Conservation (phyloP, 2,888 invertebrate species). For the Cinara cedri region DNA sequence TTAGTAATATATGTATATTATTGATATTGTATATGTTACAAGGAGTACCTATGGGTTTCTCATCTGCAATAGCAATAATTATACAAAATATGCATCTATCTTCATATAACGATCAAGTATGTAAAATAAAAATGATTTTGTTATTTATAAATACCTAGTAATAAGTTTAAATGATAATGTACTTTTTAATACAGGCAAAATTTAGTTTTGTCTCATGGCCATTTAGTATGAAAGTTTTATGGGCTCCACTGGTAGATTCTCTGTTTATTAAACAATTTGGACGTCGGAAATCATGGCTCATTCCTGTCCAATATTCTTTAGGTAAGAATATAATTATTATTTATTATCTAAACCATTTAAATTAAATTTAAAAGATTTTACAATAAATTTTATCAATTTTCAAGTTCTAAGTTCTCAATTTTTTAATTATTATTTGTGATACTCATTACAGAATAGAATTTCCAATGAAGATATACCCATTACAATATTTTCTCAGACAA, state of each 20-base stretch:
- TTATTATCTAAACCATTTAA: too few relatives aligned
- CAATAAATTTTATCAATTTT: not conserved
- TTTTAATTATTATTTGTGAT: too few relatives aligned
- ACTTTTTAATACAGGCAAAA: conserved; percentile 71
- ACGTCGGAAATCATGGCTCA: conserved; percentile 93
- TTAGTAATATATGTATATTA: conserved; percentile 81
- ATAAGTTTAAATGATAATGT: not conserved
- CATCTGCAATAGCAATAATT: conserved; percentile 93
- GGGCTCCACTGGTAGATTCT: conserved; percentile 98
- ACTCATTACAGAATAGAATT: too few relatives aligned
- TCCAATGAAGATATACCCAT: too few relatives aligned
- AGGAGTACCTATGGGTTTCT: conserved; percentile 93
- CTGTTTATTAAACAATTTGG: conserved; percentile 84
- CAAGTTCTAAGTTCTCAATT: too few relatives aligned
- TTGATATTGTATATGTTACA: conserved; percentile 92
- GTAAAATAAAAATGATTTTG: not conserved
- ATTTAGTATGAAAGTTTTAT: conserved; percentile 87
- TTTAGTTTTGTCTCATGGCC: conserved; percentile 96
- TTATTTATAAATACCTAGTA: conserved; percentile 46
- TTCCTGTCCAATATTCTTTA: conserved; percentile 90
- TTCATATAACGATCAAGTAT: conserved; percentile 89
- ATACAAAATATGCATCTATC: conserved; percentile 84
- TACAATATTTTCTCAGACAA: too few relatives aligned
- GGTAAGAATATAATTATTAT: conserved; percentile 65
- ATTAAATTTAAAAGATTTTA: not conserved